These are phyloP conservation scores for Habrosyne pyritoides DNA, from an alignment of 2,888 invertebrate genomes.

Conservation along the genomic window DNA sequence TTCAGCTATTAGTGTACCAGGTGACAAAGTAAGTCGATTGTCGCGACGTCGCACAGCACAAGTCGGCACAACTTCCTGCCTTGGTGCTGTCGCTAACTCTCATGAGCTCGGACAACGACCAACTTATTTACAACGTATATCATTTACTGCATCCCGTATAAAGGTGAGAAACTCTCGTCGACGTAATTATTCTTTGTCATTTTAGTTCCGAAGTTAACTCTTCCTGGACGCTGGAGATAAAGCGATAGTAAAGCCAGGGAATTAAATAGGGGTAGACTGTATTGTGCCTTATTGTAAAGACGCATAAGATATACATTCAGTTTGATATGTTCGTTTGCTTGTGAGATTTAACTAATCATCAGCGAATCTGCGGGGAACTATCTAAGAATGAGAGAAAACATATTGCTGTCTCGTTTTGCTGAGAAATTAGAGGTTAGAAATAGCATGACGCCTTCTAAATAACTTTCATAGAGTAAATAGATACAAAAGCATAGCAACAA, in stretches of 20 bases:
- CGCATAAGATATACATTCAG: no score
- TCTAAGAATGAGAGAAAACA: no score
- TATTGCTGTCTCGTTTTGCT: no score
- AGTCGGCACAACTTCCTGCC: constrained; percentile 38
- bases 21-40: constrained; percentile 7
- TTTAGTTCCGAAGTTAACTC: background rate
- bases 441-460: no score
- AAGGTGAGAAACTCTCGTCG: constrained; percentile 34
- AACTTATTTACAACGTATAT: constrained; percentile 45
- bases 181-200: constrained; percentile 29
- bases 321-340: no score
- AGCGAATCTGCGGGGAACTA: no score
- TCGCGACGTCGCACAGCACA: constrained; percentile 12
- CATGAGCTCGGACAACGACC: constrained; percentile 48
- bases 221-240: background rate
- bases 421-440: no score
- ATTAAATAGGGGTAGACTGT: background rate
- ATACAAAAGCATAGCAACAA: background rate
- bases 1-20: constrained; percentile 15
- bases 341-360: no score
- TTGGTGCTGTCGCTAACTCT: constrained; percentile 40
- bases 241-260: background rate
- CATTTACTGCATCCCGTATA: constrained; percentile 19
- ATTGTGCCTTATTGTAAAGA: no score
- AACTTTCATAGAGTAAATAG: no score